These are phyloP conservation scores for Metalampra italica DNA, from an alignment of 2,888 invertebrate species.

Conservation along the genomic window DNA sequence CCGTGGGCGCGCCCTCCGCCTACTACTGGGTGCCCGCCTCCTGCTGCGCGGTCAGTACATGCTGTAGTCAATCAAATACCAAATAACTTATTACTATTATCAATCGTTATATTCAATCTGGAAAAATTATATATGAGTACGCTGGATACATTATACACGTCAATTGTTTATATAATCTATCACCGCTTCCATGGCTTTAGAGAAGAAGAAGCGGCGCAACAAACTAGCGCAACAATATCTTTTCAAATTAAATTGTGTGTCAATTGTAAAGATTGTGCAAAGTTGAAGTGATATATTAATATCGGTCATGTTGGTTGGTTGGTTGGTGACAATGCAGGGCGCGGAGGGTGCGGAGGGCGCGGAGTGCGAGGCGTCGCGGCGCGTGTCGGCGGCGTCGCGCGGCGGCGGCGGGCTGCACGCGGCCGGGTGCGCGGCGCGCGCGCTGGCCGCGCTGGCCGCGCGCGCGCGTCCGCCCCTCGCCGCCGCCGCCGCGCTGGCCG, in stretches of 20 bases:
- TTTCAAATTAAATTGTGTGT: too few species aligned
- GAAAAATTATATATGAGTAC: too few species aligned
- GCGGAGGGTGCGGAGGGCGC: conserved; percentile 25
- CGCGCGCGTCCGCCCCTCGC: conserved; percentile 43
- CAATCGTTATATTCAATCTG: too few species aligned
- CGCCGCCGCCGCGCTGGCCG: conserved; percentile 48
- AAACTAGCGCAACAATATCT: too few species aligned
- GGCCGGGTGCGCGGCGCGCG: conserved; percentile 43
- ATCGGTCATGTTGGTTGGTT: background rate
- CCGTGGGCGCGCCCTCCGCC: conserved; percentile 47
- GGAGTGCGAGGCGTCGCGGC: conserved; percentile 34
- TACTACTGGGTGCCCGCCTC: conserved; percentile 59
- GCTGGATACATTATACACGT: too few species aligned
- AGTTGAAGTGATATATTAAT: too few species aligned
- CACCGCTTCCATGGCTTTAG: too few species aligned
- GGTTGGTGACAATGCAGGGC: conserved; percentile 16
- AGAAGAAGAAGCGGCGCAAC: too few species aligned
- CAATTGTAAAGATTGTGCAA: too few species aligned
- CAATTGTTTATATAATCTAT: too few species aligned
- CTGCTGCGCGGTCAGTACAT: conserved; percentile 39
- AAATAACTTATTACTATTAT: too few species aligned
- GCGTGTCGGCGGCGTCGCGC: conserved; percentile 30
- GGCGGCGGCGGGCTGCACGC: conserved; percentile 31
- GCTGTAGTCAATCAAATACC: too few species aligned
- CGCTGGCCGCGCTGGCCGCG: conserved; percentile 36